Conservation (phyloP, 1,140 invertebrate genomes). For the Solenopsis invicta region DNA sequence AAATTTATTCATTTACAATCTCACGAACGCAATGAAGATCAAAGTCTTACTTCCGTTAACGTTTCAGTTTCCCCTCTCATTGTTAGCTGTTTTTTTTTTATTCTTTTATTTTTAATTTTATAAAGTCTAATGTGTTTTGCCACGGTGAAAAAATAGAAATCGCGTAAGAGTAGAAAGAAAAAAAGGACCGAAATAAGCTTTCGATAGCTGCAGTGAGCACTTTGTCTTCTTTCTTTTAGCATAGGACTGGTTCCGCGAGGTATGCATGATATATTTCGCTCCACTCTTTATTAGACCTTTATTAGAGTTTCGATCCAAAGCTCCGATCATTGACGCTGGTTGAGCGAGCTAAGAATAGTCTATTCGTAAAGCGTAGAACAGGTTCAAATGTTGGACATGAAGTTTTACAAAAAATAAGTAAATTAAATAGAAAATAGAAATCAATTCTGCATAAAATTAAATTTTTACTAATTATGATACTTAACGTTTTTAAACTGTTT, state of each 20-base stretch:
- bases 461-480: neutral
- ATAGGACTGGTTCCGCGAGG: slow-evolving; percentile 34
- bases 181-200: slow-evolving; percentile 24
- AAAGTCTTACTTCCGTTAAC: neutral
- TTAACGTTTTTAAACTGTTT: neutral
- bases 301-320: slow-evolving; percentile 50
- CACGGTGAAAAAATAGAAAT: neutral
- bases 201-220: slow-evolving; percentile 5
- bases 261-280: slow-evolving; percentile 29
- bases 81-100: no score
- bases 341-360: slow-evolving; percentile 42
- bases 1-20: neutral
- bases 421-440: neutral
- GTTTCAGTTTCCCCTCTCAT: neutral
- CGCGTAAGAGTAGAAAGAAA: slow-evolving; percentile 8
- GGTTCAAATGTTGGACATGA: neutral
- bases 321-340: neutral
- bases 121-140: neutral
- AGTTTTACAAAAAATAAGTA: slow-evolving; percentile 8
- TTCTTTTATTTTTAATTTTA: neutral
- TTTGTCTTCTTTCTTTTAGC: slow-evolving; percentile 41
- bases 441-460: neutral
- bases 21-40: neutral
- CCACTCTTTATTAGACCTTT: slow-evolving; percentile 47
- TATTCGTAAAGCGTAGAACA: slow-evolving; percentile 39